Evolutionary conservation across 2,113 vertebrate species (phyloP), one percentile per base, ranked within the genome.

Genomic region (Electrona antarctica): DNA sequence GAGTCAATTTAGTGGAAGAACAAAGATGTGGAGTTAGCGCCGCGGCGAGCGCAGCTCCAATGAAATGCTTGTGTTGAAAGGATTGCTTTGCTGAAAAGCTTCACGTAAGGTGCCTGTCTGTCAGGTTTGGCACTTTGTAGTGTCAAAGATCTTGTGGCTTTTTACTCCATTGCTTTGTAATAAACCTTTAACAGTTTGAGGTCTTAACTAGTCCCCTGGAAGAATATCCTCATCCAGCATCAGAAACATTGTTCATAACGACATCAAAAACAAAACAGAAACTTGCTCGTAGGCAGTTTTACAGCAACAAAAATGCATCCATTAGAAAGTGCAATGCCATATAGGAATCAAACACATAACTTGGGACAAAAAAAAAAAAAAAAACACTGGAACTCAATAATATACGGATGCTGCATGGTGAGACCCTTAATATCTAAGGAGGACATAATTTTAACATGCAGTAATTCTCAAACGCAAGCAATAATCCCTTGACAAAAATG

Each of bases 241-340:
- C 46, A 69, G 1, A 71, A 77, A 72, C 51, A 62, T 46, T 50
- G 48, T 59, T 73, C 41, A 74, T 61, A 52, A 75, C 80, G 76
- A 70, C 79, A 62, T 4, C 12, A 49, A 62, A 33, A 67, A 61
- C 48, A 68, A 28, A 52, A 47, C 7, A 15, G 9, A 45, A 41
- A 6, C 46, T 74, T 69, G 60, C 60, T 52, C 73, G 64, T n/a
- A 67, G 81, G 80, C 80, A 87, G 78, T 68, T 71, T 69, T 62
- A 69, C 52, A 88, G 69, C 60, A 77, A 41, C 33, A 41, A 41
- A 70, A 79, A 69, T 70, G 64, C 58, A 62, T 78, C 65, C 58
- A 49, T 78, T 55, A 63, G 58, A 85, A 91, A 92, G 90, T 92
- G 90, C 91, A 84, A 85, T 12, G 64, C 67, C 0, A 81, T n/a